Base-by-base conservation (phyloP, 1,140 invertebrate genomes). In the Fopius arisanus region DNA sequence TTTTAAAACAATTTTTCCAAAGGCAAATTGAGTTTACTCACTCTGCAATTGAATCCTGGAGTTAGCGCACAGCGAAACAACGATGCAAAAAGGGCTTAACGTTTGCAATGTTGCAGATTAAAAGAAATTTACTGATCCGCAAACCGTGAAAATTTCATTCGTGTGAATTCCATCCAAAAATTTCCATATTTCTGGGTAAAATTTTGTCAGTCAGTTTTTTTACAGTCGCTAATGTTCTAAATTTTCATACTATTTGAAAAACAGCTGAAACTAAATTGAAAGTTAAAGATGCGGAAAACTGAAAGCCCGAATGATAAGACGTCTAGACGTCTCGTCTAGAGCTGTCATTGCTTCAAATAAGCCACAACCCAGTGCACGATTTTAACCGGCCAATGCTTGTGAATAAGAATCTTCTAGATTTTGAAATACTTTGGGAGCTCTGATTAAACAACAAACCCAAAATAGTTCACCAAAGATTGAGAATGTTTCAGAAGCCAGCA, bases 401-500 rank as follows among this genome's bases (percentile, higher is more conserved):
- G 54, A 19, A 26, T 59, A 59, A 48, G 5, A 48, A 12, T 26
- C 23, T 23, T 12, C 19, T 28, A 59, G 19, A 59, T 26, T 23
- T 59, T 59, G 1, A 28, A 28, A 14, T 7, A 59, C 54, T 59
- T 59, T n/a, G 41, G 7, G 7, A 16, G 19, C 19, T 54, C 21
- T 23, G 23, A 23, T 59, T 26, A 65, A 23, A 1, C 63, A 66
- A 59, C 19, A 29, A 33, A 48, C 51, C 54, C 48, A 62, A 65
- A 66, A 31, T 63, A 72, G 19, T 70, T 37, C 31, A 65, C 73
- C 63, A 77, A 72, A 71, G 75, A 73, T 73, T 79, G 75, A 75
- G 78, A 78, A 75, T 80, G 78, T 80, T 80, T 77, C 75, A 80
- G 75, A 76, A 75, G 72, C 63, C 72, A 73, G 14, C 75, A 63